Evolutionary conservation across 2,888 invertebrate genomes (phyloP), one percentile per base, ranked within the genome.

Genomic region (Barypeithes pellucidus): DNA sequence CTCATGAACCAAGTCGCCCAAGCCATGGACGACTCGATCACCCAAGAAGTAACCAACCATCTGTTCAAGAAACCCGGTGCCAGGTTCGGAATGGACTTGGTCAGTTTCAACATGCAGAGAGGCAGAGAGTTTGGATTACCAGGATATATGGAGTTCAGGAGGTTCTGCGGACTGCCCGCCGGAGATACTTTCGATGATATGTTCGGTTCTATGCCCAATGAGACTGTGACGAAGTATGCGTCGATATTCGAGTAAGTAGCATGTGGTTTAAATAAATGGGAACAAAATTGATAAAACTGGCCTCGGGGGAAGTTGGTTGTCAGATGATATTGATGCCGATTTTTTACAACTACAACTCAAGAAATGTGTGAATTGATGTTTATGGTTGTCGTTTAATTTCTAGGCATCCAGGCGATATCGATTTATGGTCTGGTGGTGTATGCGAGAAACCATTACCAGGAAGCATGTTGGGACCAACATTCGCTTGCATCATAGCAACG

Each of bases 21-120:
- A 86, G 95, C 96, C 82, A 96, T 96, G 95, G 97, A 97, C 84
- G 96, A 96, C 84, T 96, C 95, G 0, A 95, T 97, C 77, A 96
- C 96, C 0, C 92, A 91, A 81, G 91, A 96, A 89, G 95, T 96
- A 0, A 96, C 96, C 41, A 96, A 96, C 87, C 95, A 96, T 86
- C 87, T 96, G 68, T 96, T 97, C 87, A 96, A 96, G 86, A 94
- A 94, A 85, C 91, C 91, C 16, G 86, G 85, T 4, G 84, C 84
- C n/a, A 47, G 72, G 18, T 94, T 93, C 82, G 96, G 96, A 77
- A 92, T 96, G 91, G 96, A 97, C 85, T 88, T 97, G 81, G 96
- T 96, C 14, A 94, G 96, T 9, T 94, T 97, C 84, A 97, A 97
- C 85, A 95, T 97, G 94, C 95, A 96, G 86, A 90, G 97, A 83